Evolutionary conservation across 2,888 invertebrate species (phyloP).

Genomic region (Tetanocera ferruginea): DNA sequence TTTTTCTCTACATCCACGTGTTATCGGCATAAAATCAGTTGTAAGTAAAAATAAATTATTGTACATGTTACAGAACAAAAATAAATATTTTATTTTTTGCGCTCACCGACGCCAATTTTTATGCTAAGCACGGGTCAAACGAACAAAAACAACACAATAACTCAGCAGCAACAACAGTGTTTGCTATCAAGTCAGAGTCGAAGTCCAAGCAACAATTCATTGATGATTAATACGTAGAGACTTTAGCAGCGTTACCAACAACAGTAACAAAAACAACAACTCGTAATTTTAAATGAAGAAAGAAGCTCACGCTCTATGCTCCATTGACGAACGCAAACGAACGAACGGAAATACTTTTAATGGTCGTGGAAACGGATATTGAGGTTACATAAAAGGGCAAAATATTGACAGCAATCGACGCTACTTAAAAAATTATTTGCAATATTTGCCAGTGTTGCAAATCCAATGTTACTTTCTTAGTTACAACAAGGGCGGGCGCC

Average conservation of each 20-base stretch:
- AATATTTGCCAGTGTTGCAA: too few relatives aligned
- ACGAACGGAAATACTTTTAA: constrained; percentile 21
- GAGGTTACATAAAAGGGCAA: constrained; percentile 51
- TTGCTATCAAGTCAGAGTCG: neutral
- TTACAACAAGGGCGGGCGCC: too few relatives aligned
- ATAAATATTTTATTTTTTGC: too few relatives aligned
- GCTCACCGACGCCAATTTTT: neutral
- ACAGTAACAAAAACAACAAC: neutral
- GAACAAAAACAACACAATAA: neutral
- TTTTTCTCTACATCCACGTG: too few relatives aligned
- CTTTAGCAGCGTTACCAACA: neutral
- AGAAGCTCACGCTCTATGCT: neutral
- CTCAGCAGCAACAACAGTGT: neutral
- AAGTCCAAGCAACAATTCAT: neutral
- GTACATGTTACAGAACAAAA: too few relatives aligned
- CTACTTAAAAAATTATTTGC: too few relatives aligned
- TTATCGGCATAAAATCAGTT: too few relatives aligned
- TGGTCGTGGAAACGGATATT: constrained; percentile 49
- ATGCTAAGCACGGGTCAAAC: neutral
- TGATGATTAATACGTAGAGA: constrained; percentile 3
- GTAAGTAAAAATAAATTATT: too few relatives aligned
- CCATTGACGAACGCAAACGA: neutral
- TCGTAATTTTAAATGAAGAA: neutral
- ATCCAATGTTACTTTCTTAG: too few relatives aligned
- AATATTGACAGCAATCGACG: neutral